Percentiles rank a stretch among this genome's conserved stretches.
Conservation (phyloP, 2,888 invertebrate genomes). For the Eupsilia transversa region DNA sequence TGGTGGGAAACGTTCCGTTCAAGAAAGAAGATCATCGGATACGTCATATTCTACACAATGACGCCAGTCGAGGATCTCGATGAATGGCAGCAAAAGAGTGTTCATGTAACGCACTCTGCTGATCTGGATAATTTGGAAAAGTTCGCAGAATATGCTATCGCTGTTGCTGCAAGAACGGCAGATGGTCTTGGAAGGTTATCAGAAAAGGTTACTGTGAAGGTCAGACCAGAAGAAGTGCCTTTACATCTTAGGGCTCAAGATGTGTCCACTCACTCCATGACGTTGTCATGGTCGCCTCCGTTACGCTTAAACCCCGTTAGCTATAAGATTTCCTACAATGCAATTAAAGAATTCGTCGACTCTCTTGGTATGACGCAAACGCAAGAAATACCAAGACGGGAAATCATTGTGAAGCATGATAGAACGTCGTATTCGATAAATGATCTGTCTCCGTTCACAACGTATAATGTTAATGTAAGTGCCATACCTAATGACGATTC, state of each 20-base stretch:
- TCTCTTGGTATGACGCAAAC: constrained; percentile 98
- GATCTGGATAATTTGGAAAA: constrained; percentile 97
- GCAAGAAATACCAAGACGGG: constrained; percentile 94
- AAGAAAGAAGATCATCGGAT: constrained; percentile 95
- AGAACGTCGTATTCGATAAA: constrained; percentile 94
- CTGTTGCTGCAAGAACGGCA: constrained; percentile 96
- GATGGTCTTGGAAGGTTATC: constrained; percentile 96
- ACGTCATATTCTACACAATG: constrained; percentile 97
- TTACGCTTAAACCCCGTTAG: constrained; percentile 96
- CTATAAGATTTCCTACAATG: constrained; percentile 97
- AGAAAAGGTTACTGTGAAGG: constrained; percentile 96
- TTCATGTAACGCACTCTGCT: constrained; percentile 96
- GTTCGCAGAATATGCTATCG: constrained; percentile 97
- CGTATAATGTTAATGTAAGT: constrained; percentile 98
- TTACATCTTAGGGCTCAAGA: constrained; percentile 96
- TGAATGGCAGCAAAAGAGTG: constrained; percentile 96
- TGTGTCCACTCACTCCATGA: constrained; percentile 98
- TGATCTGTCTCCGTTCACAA: constrained; percentile 97
- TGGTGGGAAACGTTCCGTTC: constrained; percentile 98
- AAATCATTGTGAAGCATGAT: constrained; percentile 93
- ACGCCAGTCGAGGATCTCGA: constrained; percentile 98
- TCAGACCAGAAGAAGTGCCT: constrained; percentile 98
- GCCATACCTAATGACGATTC: constrained; percentile 96
- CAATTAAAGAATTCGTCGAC: constrained; percentile 98
- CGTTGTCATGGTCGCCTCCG: constrained; percentile 97